These are phyloP conservation scores for Drosophila biarmipes DNA, from an alignment of 1,140 invertebrate species.

Conservation along the genomic window DNA sequence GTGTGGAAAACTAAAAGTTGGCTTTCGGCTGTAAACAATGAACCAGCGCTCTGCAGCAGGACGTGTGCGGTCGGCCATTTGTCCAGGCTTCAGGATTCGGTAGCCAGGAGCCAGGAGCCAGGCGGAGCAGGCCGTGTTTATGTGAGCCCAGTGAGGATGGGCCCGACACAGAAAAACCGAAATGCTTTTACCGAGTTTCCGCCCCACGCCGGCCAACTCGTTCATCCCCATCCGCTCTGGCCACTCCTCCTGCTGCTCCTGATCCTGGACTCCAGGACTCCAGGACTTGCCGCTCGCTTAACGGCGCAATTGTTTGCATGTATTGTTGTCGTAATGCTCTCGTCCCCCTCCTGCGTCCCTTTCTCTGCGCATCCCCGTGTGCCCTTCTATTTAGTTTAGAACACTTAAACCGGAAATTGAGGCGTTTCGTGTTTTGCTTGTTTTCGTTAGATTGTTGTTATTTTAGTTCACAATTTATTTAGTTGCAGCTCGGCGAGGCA, in stretches of 20 bases:
- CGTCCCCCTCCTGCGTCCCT: neutral
- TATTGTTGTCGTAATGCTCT: constrained; percentile 50
- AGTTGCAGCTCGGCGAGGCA: constrained; percentile 52
- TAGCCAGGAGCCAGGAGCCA: no score
- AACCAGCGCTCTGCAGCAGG: constrained; percentile 54
- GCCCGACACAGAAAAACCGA: constrained; percentile 66
- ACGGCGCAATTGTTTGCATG: constrained; percentile 63
- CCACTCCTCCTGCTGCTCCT: neutral
- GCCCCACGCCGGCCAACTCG: constrained; percentile 63
- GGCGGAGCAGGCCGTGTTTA: constrained; percentile 57
- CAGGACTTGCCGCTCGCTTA: constrained; percentile 47
- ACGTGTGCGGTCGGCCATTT: constrained; percentile 72
- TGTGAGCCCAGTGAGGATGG: constrained; percentile 49
- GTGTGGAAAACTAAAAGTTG: constrained; percentile 81
- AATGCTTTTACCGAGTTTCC: constrained; percentile 80
- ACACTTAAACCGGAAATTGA: constrained; percentile 83
- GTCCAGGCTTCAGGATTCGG: constrained; percentile 41
- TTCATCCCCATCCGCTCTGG: constrained; percentile 34
- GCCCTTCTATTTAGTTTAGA: constrained; percentile 76
- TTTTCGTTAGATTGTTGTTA: constrained; percentile 82
- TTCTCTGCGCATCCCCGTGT: constrained; percentile 10
- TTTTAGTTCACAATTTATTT: constrained; percentile 84
- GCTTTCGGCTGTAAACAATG: constrained; percentile 69
- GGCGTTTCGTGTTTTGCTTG: constrained; percentile 82
- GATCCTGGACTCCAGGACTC: neutral